Percentiles rank a stretch among this genome's conserved stretches.
phyloP scores from a whole-genome alignment of 2,797 vertebrate genomes.

The Sebastes wilsoni region DNA sequence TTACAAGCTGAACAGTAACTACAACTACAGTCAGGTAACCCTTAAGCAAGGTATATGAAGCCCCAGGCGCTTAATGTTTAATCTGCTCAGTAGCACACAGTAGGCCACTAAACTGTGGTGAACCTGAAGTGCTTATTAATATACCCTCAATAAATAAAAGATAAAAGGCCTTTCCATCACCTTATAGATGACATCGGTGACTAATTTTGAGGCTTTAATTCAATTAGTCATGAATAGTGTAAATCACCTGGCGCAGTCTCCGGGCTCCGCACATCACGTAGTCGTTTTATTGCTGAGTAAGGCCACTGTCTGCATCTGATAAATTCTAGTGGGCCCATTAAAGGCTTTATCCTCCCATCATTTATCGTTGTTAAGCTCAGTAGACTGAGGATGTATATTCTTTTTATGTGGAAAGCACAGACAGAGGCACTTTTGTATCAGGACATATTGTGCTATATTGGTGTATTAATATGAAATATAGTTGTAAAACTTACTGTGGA shows the following conservation, averaged over 20 bases:
- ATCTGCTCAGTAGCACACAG: not conserved
- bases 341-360: slow-evolving; percentile 37
- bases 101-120: not conserved
- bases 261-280: not conserved
- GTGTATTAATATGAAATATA: not conserved
- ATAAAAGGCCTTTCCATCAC: not conserved
- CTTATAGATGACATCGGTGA: slow-evolving; percentile 11
- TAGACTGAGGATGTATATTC: slow-evolving; percentile 1
- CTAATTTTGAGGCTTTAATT: slow-evolving; percentile 37
- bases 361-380: slow-evolving; percentile 39
- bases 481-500: not conserved
- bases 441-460: not conserved
- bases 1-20: not conserved
- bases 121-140: not conserved
- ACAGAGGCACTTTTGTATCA: not conserved
- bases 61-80: not conserved
- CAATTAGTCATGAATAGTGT: slow-evolving; percentile 25
- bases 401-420: not conserved
- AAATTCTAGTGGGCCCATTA: slow-evolving; percentile 40
- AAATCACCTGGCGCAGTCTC: slow-evolving; percentile 24
- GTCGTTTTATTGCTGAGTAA: slow-evolving; percentile 59
- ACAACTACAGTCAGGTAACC: not conserved
- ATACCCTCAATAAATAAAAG: not conserved
- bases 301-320: slow-evolving; percentile 38
- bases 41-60: not conserved